These are phyloP conservation scores for Scolopax rusticola DNA, from an alignment of 2,797 vertebrate genomes.

Conservation along the genomic window DNA sequence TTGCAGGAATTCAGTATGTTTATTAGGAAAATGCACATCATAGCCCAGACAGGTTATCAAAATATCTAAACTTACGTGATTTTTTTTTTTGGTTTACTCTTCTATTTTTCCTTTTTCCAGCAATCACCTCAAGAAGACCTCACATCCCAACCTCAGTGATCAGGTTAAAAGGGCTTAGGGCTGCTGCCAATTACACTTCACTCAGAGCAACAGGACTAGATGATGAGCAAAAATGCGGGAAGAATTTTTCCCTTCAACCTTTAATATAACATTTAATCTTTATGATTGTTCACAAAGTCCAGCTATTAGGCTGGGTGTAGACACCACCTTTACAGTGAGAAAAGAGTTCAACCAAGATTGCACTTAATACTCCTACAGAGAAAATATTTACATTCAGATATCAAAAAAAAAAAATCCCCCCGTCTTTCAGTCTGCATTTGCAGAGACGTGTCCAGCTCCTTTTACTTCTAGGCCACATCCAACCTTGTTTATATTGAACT, in stretches of 20 bases:
- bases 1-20: background rate
- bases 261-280: background rate
- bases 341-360: background rate
- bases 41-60: background rate
- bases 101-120: background rate
- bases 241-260: background rate
- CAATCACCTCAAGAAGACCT: background rate
- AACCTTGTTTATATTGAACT: background rate
- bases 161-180: background rate
- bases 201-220: background rate
- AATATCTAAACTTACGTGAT: fast-evolving
- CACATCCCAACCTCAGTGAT: background rate
- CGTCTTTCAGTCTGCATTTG: background rate
- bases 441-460: background rate
- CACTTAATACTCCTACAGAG: background rate
- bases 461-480: background rate
- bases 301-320: background rate
- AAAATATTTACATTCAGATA: background rate
- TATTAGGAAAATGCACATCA: background rate
- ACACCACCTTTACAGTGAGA: background rate
- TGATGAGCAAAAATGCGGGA: background rate
- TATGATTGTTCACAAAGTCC: background rate
- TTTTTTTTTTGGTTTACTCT: background rate
- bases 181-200: background rate
- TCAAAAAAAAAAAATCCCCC: background rate